Base-by-base conservation (phyloP, 2,888 invertebrate genomes). In the Heliconius aoede region DNA sequence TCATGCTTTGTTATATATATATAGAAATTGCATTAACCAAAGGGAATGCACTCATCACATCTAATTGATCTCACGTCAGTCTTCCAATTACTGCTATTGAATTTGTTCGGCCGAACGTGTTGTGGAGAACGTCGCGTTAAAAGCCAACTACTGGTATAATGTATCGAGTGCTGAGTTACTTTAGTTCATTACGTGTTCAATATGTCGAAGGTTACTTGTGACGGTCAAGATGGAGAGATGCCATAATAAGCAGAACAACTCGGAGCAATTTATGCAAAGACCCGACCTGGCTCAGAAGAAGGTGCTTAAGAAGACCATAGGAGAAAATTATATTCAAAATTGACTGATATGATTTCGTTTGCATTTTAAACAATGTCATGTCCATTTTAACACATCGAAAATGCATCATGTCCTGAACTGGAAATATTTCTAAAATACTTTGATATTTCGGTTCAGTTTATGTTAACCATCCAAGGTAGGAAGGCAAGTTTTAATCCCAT, bases 11-110 rank as follows among this genome's bases (percentile, higher is more conserved):
- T n/a, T n/a, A n/a, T n/a, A n/a, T n/a, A n/a, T n/a, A n/a, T n/a
- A 24, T 65, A 24, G 65, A 36, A 65, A 36, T 65, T 24, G 65
- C 30, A 40, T 65, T 65, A 36, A 65, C 3, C 24, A 65, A 24
- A 65, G 65, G 24, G 65, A 65, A 65, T 65, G 65, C 65, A 65
- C 65, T 65, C 65, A 24, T 40, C 65, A 15, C 36, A 36, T 65
- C 36, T 65, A 65, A 65, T 65, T 36, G 65, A 36, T 36, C 65
- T 65, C 65, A 65, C 36, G 36, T 65, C 65, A 24, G 36, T 24
- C 24, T 15, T 65, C 24, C 36, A 64, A 65, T 65, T 65, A 65
- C 65, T 24, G 24, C 40, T 65, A 36, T 65, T 65, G 36, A 65
- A 15, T 65, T 65, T 36, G 24, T n/a, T 24, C 24, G 65, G n/a